Percentiles rank a stretch among this genome's conserved stretches.
phyloP scores from a whole-genome alignment of 1,140 invertebrate genomes.

The Neodiprion virginianus region DNA sequence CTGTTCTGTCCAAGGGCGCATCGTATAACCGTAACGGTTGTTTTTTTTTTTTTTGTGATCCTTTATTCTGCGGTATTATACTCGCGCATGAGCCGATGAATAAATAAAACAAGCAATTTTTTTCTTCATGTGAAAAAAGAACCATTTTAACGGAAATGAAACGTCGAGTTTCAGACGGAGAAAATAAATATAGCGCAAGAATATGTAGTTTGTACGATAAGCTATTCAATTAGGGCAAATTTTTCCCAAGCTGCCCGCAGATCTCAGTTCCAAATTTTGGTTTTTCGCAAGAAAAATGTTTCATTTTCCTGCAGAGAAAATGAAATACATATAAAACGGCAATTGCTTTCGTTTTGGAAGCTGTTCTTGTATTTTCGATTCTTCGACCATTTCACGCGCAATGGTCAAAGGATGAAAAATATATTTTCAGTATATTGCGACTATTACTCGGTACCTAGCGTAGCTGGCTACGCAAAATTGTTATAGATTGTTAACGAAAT shows the following conservation, averaged over 20 bases:
- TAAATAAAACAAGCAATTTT: neutral
- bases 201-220: neutral
- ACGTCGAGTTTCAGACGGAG: neutral
- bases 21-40: too few relatives aligned
- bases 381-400: neutral
- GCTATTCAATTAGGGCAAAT: slow-evolving; percentile 22
- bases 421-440: slow-evolving; percentile 4
- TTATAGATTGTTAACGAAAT: slow-evolving; percentile 21
- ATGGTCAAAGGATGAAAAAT: slow-evolving; percentile 6
- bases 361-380: slow-evolving; percentile 8
- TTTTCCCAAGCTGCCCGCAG: slow-evolving; percentile 27
- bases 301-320: slow-evolving; percentile 20
- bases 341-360: slow-evolving; percentile 12
- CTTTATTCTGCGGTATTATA: neutral
- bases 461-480: slow-evolving; percentile 39
- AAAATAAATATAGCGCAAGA: neutral
- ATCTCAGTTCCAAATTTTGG: slow-evolving; percentile 26
- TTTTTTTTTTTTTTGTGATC: neutral
- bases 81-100: slow-evolving; percentile 1
- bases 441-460: slow-evolving; percentile 31
- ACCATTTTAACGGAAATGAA: neutral
- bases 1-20: too few relatives aligned
- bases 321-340: slow-evolving; percentile 18
- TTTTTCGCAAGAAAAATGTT: neutral
- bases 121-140: neutral